Base-by-base conservation (phyloP, 2,113 vertebrate genomes). In the Mola mola region DNA sequence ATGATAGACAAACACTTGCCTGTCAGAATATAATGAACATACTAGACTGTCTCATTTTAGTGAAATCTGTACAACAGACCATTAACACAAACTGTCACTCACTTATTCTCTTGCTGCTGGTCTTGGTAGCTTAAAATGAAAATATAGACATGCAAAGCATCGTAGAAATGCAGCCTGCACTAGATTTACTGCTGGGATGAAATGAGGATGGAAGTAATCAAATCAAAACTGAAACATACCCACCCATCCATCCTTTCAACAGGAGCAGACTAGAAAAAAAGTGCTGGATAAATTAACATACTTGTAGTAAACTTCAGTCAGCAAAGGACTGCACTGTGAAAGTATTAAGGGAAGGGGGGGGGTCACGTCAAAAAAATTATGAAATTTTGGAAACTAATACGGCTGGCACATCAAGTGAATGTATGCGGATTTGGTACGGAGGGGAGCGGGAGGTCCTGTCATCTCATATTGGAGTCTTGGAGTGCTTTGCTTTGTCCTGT, bases 401-500 rank as follows among this genome's bases (percentile, higher is more conserved):
- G 21, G 6, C 9, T 28, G 37, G 53, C 22, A 51, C 29, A 21
- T 59, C 42, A 55, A 81, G 55, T 36, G 40, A 67, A 41, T 43
- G 51, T 22, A 29, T 52, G 71, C 46, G 56, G 47, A 26, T 56
- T 20, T 51, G 65, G 33, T 41, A 36, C 4, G 8, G 55, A 15
- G 28, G 8, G 41, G 53, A 72, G 49, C 19, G 16, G 78, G 81
- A 26, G 82, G 52, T 73, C 57, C 57, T 62, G 71, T 81, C 80
- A 78, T 52, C 69, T 58, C 56, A 31, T 43, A 41, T 57, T 1
- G 28, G 26, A 73, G 12, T 9, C 2, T 4, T 60, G 57, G 47
- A 58, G 56, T 49, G 63, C 53, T 72, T 84, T 72, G 56, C 60
- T 79, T 78, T 64, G 56, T 73, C 73, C 66, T 60, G 69, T 86